Conservation (phyloP, 2,888 invertebrate genomes). For the Andrena chrysosceles region DNA sequence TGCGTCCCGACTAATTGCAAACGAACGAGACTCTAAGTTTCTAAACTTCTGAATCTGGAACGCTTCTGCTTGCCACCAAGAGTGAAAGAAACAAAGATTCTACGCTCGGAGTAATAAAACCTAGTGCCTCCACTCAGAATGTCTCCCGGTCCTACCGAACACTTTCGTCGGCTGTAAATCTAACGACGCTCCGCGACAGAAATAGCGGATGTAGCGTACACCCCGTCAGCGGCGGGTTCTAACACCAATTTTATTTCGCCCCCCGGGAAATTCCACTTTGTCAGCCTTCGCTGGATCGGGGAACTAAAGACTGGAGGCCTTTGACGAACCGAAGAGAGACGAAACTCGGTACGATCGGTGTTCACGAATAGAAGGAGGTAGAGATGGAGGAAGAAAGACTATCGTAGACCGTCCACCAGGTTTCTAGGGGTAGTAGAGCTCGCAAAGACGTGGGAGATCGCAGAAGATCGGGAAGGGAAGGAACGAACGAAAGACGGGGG, state of each 20-base stretch:
- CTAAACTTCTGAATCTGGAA: too few relatives aligned
- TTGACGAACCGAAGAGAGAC: not conserved
- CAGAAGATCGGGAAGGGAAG: not conserved
- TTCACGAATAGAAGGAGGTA: not conserved
- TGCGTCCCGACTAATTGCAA: slow-evolving; percentile 35
- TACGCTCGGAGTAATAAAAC: too few relatives aligned
- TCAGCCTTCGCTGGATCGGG: slow-evolving; percentile 15
- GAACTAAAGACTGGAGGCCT: not conserved
- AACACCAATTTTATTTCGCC: slow-evolving; percentile 53
- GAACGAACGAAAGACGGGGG: slow-evolving; percentile 21
- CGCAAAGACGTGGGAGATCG: slow-evolving; percentile 27
- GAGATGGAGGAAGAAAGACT: slow-evolving; percentile 8
- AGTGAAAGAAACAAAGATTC: not conserved
- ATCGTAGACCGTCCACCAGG: slow-evolving; percentile 2
- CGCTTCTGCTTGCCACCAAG: too few relatives aligned
- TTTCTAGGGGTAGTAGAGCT: slow-evolving; percentile 5
- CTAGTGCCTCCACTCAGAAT: too few relatives aligned
- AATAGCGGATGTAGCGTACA: not conserved
- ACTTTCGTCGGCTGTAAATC: not conserved
- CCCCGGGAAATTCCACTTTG: slow-evolving; percentile 57
- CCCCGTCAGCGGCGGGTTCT: not conserved
- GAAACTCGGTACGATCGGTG: not conserved
- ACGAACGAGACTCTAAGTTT: not conserved
- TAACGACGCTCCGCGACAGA: not conserved
- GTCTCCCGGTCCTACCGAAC: not conserved